Evolutionary conservation across 2,888 invertebrate species (phyloP), one percentile per base, ranked within the genome.

Genomic region (Zaprionus obscuricornis): DNA sequence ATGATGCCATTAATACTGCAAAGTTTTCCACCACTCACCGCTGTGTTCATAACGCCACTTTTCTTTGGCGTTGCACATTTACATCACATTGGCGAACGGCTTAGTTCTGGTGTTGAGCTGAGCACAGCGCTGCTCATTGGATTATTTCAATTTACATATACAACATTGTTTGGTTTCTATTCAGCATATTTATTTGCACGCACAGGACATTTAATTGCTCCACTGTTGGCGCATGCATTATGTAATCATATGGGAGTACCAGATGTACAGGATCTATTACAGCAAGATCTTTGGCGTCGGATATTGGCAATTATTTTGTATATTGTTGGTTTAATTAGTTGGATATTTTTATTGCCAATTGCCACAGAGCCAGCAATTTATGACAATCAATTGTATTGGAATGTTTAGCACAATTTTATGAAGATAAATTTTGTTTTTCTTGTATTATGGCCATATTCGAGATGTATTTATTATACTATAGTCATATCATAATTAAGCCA

Each of bases 171-270:
- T 91, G 98, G 98, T 56, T 95, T 95, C 39, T 98, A 98, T 90
- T 97, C 98, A 3, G 96, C 98, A n/a, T 97, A 94, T 89, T 90
- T 98, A 39, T 97, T 98, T 90, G 92, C 95, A 6, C 93, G 95
- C 88, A 98, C 98, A 1, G 97, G 97, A 26, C 97, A 98, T 89
- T 93, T 98, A 77, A 91, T 94, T 11, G 96, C 98, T 0, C 96
- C 97, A 2, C 93, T 98, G 74, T 90, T 97, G 10, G 97, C 95
- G 1, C 98, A 98, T 90, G 95, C 96, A 22, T 97, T 98, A 90
- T 98, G 98, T 90, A 98, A 98, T 90, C 96, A 97, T 90, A 97
- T 98, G 97, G 98, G 98, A 4, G 95, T 98, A 87, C 98, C 98
- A 0, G 96, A 97, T 89, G 92, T 98, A 67, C 91, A 92, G 2